Evolutionary conservation across 2,797 vertebrate genomes (phyloP).

Genomic region (Rhinoraja longicauda): DNA sequence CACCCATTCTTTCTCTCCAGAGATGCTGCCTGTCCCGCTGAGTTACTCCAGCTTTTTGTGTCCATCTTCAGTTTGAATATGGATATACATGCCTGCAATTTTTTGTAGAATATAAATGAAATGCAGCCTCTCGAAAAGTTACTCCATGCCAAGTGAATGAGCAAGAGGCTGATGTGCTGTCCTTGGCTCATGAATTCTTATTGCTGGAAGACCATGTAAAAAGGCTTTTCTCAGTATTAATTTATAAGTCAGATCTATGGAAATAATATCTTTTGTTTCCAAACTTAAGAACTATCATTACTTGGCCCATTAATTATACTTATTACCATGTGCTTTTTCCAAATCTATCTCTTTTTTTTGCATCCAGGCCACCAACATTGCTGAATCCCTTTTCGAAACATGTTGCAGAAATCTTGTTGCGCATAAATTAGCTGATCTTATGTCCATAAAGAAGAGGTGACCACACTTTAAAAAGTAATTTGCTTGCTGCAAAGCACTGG

Average conservation of each 20-base stretch:
- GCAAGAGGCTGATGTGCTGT: background rate
- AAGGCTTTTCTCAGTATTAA: background rate
- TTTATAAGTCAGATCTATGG: constrained; percentile 6
- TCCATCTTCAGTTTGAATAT: background rate
- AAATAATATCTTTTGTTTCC: background rate
- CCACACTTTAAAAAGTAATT: background rate
- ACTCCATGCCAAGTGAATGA: background rate
- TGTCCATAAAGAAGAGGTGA: background rate
- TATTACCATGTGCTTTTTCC: background rate
- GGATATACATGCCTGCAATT: background rate
- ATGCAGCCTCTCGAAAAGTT: background rate
- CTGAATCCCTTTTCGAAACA: background rate
- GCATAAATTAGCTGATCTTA: background rate
- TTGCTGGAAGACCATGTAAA: background rate
- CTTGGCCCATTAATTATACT: background rate
- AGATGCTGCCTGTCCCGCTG: too few relatives aligned
- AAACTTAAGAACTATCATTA: background rate
- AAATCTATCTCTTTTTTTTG: background rate
- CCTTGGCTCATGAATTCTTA: constrained; percentile 4
- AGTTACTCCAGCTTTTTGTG: too few relatives aligned
- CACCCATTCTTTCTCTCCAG: too few relatives aligned
- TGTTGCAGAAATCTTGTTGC: background rate
- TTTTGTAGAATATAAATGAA: constrained; percentile 10
- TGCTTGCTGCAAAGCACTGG: background rate
- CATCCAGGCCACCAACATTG: constrained; percentile 1